A percentile compares a stretch with the other conserved stretches of the same genome.
These are phyloP conservation scores for human DNA, from an alignment of 2,113 vertebrate genomes.

Conservation along the genomic window DNA sequence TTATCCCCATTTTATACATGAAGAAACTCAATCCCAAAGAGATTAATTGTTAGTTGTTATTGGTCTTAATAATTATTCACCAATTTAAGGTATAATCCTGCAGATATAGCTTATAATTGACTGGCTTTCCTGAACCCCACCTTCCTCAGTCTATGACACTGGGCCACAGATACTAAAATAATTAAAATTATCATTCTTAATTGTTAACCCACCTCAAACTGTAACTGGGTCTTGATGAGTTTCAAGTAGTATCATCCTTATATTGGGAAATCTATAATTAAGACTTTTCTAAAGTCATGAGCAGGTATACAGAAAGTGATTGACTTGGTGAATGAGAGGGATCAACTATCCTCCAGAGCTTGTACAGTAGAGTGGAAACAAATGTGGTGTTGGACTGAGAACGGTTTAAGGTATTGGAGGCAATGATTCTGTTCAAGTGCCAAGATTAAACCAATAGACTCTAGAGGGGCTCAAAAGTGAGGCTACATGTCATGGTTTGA, in stretches of 20 bases:
- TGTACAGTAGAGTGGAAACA: neutral
- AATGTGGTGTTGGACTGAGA: neutral
- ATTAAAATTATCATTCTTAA: neutral
- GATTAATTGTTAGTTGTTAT: neutral
- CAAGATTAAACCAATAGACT: neutral
- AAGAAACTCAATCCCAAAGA: neutral
- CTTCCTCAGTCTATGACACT: neutral
- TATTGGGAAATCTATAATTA: neutral
- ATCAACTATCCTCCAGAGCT: neutral
- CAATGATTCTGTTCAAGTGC: neutral
- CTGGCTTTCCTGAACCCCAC: neutral
- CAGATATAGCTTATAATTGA: neutral
- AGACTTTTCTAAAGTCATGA: neutral
- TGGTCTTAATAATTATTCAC: neutral
- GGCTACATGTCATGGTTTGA: neutral
- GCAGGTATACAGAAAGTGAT: neutral
- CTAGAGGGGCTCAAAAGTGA: neutral
- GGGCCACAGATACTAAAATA: neutral
- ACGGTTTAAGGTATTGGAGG: neutral
- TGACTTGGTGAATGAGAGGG: neutral
- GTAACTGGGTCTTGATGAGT: neutral
- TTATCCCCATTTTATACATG: neutral
- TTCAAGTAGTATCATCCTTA: slow-evolving; percentile 18
- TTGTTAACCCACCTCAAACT: neutral
- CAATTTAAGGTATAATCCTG: slow-evolving; percentile 8